phyloP scores from a whole-genome alignment of 92 coral and sea anemone species.

The Porites evermanni region DNA sequence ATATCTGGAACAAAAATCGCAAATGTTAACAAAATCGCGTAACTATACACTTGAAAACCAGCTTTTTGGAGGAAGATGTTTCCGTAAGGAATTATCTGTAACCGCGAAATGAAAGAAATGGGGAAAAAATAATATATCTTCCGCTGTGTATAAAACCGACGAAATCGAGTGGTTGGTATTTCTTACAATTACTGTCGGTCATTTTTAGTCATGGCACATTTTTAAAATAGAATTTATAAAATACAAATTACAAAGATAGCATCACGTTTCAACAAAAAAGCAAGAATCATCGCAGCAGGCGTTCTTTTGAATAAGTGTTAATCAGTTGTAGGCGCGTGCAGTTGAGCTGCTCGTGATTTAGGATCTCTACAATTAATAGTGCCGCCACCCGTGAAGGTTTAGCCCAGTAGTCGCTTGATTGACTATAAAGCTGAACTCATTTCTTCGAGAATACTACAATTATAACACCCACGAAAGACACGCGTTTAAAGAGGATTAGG shows the following conservation, averaged over 20 bases:
- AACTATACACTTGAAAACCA: neutral
- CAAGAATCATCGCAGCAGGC: constrained; percentile 6
- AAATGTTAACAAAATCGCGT: no score
- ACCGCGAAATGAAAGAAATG: neutral
- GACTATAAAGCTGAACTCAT: neutral
- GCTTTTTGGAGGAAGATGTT: neutral
- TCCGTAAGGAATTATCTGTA: neutral
- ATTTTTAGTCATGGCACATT: neutral
- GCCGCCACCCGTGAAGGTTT: neutral
- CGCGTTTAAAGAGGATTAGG: neutral
- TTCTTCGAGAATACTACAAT: neutral
- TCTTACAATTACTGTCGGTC: neutral
- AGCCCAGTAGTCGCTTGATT: neutral
- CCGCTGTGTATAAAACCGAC: neutral
- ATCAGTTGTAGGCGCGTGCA: constrained; percentile 5
- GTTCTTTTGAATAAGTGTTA: neutral
- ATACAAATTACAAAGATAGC: neutral
- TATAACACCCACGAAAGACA: constrained; percentile 6
- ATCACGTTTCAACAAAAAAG: constrained; percentile 17
- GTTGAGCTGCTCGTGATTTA: neutral
- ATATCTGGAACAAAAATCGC: no score
- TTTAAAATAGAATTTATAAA: neutral
- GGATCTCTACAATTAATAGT: neutral
- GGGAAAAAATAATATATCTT: neutral
- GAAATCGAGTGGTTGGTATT: neutral